Evolutionary conservation across 1,140 invertebrate genomes (phyloP), one percentile per base, ranked within the genome.

Genomic region (Calephelis nemesis): DNA sequence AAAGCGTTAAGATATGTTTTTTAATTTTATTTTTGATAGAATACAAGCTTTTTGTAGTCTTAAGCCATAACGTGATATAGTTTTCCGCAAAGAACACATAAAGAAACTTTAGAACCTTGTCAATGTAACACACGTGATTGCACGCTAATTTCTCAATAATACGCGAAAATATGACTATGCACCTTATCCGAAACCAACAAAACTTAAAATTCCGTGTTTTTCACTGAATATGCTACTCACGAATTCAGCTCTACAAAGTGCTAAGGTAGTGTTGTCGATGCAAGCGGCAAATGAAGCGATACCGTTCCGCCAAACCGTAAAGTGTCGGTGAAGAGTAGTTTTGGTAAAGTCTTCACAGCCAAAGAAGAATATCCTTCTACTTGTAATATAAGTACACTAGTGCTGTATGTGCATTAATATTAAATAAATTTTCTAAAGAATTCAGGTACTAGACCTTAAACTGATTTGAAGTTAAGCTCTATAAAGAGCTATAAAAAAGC

Each of bases 61-160:
- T 30, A 30, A 30, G 4, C 30, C 30, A 30, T 30, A 30, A 45
- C 42, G 42, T 45, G 8, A 45, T 19, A n/a, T 60, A 60, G n/a
- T 39, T 60, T n/a, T 60, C 30, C 7, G 54, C 30, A 40, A 39
- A 60, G 39, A 60, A 60, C 40, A 60, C 52, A 45, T 45, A 60
- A 60, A 39, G 30, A 60, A 60, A 12, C 12, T 60, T 58, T 30
- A 58, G 19, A 60, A 60, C 54, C 54, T 40, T 60, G 30, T 60
- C 39, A 60, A 60, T 39, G 39, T 60, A 60, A n/a, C 11, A 39
- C 54, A 60, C 54, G 54, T 60, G 54, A 60, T 39, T 60, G 54
- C 30, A 60, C 54, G 54, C 54, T 60, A 60, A 60, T 60, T 60
- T 60, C 54, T 40, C 15, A 60, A 4, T 40, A 12, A 60, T 60